Conservation (phyloP, 2,888 invertebrate genomes). For the Lamellibrachia columna region DNA sequence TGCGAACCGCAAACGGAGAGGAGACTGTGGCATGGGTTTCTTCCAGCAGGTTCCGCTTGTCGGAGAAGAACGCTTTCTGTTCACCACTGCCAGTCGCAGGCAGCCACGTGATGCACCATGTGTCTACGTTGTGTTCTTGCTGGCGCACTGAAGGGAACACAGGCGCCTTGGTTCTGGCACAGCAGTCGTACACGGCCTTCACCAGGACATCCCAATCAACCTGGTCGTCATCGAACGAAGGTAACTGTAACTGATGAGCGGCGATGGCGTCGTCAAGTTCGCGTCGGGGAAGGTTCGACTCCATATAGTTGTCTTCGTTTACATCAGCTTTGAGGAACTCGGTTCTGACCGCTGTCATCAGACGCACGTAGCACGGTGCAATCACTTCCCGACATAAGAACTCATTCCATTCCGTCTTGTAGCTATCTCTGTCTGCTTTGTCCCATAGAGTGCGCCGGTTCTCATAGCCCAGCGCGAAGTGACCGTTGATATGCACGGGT, state of each 20-base stretch:
- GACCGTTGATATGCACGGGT: constrained; percentile 57
- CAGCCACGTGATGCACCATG: constrained; percentile 38
- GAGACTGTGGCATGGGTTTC: too few relatives aligned
- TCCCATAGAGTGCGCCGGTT: constrained; percentile 49
- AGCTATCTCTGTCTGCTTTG: constrained; percentile 35
- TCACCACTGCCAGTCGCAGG: constrained; percentile 33
- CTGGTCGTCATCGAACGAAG: constrained; percentile 27
- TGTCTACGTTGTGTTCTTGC: background rate
- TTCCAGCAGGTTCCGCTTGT: too few relatives aligned
- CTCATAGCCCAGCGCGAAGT: constrained; percentile 51
- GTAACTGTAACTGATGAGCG: constrained; percentile 36
- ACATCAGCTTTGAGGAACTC: constrained; percentile 26
- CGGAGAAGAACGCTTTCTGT: too few relatives aligned
- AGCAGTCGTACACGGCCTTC: constrained; percentile 33
- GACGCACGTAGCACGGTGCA: constrained; percentile 45
- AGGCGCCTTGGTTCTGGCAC: constrained; percentile 28
- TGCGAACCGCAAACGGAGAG: too few relatives aligned
- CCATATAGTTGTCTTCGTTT: constrained; percentile 20
- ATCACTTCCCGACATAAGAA: constrained; percentile 45
- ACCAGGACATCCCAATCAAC: constrained; percentile 37
- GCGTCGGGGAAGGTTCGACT: constrained; percentile 27
- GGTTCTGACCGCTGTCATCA: constrained; percentile 34
- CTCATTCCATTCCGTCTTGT: constrained; percentile 50
- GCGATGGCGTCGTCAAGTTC: constrained; percentile 34
- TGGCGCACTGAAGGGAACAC: constrained; percentile 37